Evolutionary conservation across 2,113 vertebrate genomes (phyloP).

Genomic region (Odocoileus hemionus): DNA sequence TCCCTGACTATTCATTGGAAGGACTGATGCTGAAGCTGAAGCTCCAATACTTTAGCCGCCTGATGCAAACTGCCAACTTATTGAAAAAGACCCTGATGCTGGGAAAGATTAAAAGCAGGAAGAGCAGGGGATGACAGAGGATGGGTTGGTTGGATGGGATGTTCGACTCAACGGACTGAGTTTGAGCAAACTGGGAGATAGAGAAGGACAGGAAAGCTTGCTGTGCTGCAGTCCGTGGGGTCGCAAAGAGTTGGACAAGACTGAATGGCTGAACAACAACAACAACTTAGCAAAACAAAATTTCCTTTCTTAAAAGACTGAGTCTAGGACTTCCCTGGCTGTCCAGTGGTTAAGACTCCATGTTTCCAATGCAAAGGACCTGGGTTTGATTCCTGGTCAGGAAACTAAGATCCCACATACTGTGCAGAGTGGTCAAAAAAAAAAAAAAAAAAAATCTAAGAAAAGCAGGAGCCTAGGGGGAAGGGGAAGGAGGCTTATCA

Average conservation of each 20-base stretch:
- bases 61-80: background rate
- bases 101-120: background rate
- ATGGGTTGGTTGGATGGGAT: background rate
- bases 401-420: background rate
- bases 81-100: background rate
- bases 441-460: too few relatives aligned
- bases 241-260: background rate
- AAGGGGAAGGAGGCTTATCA: background rate
- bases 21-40: background rate
- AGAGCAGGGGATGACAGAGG: background rate
- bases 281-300: background rate
- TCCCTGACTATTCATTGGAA: background rate
- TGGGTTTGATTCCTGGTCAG: background rate
- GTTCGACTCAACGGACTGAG: background rate
- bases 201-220: background rate
- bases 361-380: background rate
- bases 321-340: background rate
- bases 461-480: background rate
- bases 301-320: background rate
- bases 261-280: background rate
- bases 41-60: background rate
- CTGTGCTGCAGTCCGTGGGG: accelerated
- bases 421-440: background rate
- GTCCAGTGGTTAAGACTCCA: background rate
- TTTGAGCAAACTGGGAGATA: background rate